A percentile compares a stretch with the other conserved stretches of the same genome.
These are phyloP conservation scores for Alloplasta piceator DNA, from an alignment of 2,888 invertebrate genomes.

Conservation along the genomic window DNA sequence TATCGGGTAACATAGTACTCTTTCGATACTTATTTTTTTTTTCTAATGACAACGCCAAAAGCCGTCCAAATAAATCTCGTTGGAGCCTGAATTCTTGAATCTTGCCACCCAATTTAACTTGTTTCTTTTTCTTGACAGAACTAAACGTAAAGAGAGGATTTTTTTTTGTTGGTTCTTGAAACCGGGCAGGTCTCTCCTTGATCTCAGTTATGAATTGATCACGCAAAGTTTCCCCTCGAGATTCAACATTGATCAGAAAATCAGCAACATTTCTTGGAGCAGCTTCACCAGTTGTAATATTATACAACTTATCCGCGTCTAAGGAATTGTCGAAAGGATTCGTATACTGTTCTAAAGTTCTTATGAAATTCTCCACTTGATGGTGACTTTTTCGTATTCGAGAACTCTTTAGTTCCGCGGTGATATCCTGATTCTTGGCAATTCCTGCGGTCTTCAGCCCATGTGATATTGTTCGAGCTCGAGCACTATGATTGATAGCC, in stretches of 20 bases:
- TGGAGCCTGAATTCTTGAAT: conserved; percentile 45
- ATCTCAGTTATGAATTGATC: conserved; percentile 32
- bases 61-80: conserved; percentile 45
- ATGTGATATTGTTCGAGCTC: conserved; percentile 65
- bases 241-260: conserved; percentile 42
- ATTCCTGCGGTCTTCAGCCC: conserved; percentile 52
- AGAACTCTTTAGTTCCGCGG: conserved; percentile 45
- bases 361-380: conserved; percentile 36
- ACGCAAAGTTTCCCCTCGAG: conserved; percentile 14
- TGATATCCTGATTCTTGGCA: conserved; percentile 49
- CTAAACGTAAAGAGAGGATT: conserved; percentile 25
- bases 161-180: conserved; percentile 46
- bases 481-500: conserved; percentile 59
- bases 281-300: conserved; percentile 41
- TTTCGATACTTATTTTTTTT: conserved; percentile 66
- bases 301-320: conserved; percentile 23
- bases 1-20: conserved; percentile 67
- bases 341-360: conserved; percentile 50
- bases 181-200: conserved; percentile 12
- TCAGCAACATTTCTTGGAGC: conserved; percentile 6
- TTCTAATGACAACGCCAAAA: conserved; percentile 49
- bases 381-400: conserved; percentile 30
- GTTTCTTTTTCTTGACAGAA: conserved; percentile 26
- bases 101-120: conserved; percentile 34
- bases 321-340: conserved; percentile 68